Base-by-base conservation (phyloP, 2,113 vertebrate genomes). In the Prunella fulvescens region DNA sequence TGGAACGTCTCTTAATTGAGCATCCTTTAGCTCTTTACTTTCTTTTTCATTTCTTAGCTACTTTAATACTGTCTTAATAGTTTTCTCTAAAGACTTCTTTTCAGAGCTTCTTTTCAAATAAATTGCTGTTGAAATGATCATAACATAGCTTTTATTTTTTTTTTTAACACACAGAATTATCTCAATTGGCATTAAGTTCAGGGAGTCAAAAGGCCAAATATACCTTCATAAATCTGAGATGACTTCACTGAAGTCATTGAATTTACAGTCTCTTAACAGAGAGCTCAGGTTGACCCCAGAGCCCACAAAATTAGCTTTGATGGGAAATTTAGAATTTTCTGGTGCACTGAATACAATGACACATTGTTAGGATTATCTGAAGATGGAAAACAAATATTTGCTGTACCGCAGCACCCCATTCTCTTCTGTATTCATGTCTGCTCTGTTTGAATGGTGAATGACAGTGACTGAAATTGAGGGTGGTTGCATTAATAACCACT, bases 131-230 rank as follows among this genome's bases (percentile, higher is more conserved):
- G 67, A 94, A 95, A 92, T 67, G 56, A 73, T 95, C 60, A 66
- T 69, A 92, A 54, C n/a, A 45, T 31, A 39, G 23, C 23, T 76
- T 79, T 47, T 3, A n/a, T 17, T 4, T 11, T 39, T 53, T 57
- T 70, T 44, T 26, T 2, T 26, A 39, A 67, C 0, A 3, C 44
- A 58, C 19, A 65, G n/a, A 91, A 90, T 77, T 93, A 91, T 82
- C 74, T 95, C 93, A 94, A 80, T 83, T 93, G 79, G 22, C 65
- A 74, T 92, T 54, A 92, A 90, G 82, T 73, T 90, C 82, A 96
- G 18, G 50, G 42, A 88, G 67, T 88, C 85, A 80, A 33, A 62
- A 93, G 88, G 90, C 37, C 79, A 81, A 72, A 86, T 56, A n/a
- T 31, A 58, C 81, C 50, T 94, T 94, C 60, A 67, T 94, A 94